Base-by-base conservation (phyloP, 2,113 vertebrate species). In the Macroglossus sobrinus region DNA sequence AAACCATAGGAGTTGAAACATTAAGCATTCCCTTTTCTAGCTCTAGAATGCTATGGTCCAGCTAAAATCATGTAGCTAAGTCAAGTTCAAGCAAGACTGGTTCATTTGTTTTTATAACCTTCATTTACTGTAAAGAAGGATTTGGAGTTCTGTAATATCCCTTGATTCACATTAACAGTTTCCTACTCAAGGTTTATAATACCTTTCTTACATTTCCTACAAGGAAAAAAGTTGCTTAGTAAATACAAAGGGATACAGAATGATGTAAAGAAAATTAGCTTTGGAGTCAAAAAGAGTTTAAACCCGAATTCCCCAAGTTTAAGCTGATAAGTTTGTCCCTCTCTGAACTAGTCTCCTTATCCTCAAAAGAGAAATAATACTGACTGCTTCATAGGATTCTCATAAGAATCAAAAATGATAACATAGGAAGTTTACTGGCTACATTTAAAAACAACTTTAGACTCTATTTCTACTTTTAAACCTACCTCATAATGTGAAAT, bases 401-500 rank as follows among this genome's bases (percentile, higher is more conserved):
- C 35, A 3, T 47, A 87, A 86, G 22, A 88, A 95, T 95, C 5
- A 87, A 94, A 64, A 64, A 76, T 43, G 19, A 79, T 19, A 50
- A 89, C 12, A 89, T 8, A 84, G 64, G 33, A 94, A 69, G 57
- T 72, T 93, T 63, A 97, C n/a, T 68, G 80, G 78, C 26, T 84
- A 86, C n/a, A 96, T 89, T 96, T 47, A 91, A 92, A 95, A 93
- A 94, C 10, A 91, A 45, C 19, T 89, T 95, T 71, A 87, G 35
- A 93, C 14, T 28, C 30, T 81, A 91, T 71, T 84, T 12, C 33
- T 26, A 91, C 64, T 84, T 93, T 76, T 92, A 55, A 66, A 97
- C 98, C 78, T 98, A 99, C 99, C 99, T 99, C 97, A 97, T 99
- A 99, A 97, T 99, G 99, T 74, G 99, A 99, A 63, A 97, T 96